Base-by-base conservation (phyloP, 1,140 invertebrate species). In the Drosophila elegans region DNA sequence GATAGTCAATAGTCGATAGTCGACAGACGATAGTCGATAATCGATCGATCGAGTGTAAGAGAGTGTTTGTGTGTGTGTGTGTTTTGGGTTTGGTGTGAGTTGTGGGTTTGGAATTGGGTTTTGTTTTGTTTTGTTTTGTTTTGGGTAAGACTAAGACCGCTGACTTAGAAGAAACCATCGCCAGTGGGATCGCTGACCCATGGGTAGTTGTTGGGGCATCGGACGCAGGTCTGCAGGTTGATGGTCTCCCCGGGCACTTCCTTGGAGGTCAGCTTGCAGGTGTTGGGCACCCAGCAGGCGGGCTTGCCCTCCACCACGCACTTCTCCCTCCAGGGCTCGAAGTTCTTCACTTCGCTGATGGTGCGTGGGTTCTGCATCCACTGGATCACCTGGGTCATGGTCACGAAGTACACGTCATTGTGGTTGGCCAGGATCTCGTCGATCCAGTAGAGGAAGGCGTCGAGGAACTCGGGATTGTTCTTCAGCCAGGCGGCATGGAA, bases 401-500 rank as follows among this genome's bases (percentile, higher is more conserved):
- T 99, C 1, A 98, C 97, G 90, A 99, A 98, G 93, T 98, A 99
- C 4, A 98, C 98, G 91, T 99, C 98, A 64, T 97, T 97, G 93
- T 97, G 96, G 60, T 96, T 96, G 63, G 95, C 93, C 34, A 98
- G 93, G 48, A 98, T 95, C 93, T 99, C 98, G 91, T 99, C 98
- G 75, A 99, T 96, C 97, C 98, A 99, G 91, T 97, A 97, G 7
- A 98, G 94, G 94, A 99, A 97, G 61, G 97, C 96, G 81, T 98
- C 97, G 56, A 98, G 93, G 92, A 96, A 98, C 92, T 98, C 97
- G 36, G 97, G 97, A 83, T 98, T 98, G 92, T 98, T 98, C 93
- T 97, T 98, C 71, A 99, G 93, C 97, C 98, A 99, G 36, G 97
- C 97, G 1, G 98, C 97, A 93, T 98, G 98, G 96, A 98, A 98